Conservation (phyloP, 2,888 invertebrate species). For the Teinopalpus imperialis region DNA sequence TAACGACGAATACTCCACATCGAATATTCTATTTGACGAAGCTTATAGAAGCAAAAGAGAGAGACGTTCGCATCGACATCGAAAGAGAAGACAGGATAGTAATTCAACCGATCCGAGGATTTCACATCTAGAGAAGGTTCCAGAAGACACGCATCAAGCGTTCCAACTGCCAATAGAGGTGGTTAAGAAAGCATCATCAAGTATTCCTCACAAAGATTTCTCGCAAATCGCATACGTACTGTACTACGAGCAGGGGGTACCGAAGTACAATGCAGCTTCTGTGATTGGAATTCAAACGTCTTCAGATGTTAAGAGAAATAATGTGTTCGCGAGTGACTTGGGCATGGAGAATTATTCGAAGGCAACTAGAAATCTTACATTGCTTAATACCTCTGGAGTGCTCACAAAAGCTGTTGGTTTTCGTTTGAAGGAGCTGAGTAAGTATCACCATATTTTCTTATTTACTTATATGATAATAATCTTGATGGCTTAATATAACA, state of each 20-base stretch:
- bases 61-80: conserved; percentile 56
- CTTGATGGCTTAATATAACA: no score
- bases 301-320: conserved; percentile 54
- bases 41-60: conserved; percentile 56
- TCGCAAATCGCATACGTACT: conserved; percentile 69
- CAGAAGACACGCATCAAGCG: conserved; percentile 52
- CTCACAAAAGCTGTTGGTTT: conserved; percentile 69
- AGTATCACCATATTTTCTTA: no score
- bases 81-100: conserved; percentile 64
- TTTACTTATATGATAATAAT: no score
- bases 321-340: conserved; percentile 62
- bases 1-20: conserved; percentile 54
- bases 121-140: conserved; percentile 41
- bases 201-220: conserved; percentile 46
- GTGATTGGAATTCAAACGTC: conserved; percentile 53
- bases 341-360: conserved; percentile 57
- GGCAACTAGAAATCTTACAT: conserved; percentile 62
- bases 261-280: conserved; percentile 48
- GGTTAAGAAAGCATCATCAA: conserved; percentile 56
- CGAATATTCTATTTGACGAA: conserved; percentile 51
- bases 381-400: conserved; percentile 62
- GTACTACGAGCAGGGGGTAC: conserved; percentile 69
- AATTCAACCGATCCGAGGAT: conserved; percentile 48
- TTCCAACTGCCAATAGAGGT: conserved; percentile 54
- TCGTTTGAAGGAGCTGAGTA: conserved; percentile 66